A percentile compares a stretch with the other conserved stretches of the same genome.
These are phyloP conservation scores for Pseudolycoriella hygida DNA, from an alignment of 2,888 invertebrate genomes.

Conservation along the genomic window DNA sequence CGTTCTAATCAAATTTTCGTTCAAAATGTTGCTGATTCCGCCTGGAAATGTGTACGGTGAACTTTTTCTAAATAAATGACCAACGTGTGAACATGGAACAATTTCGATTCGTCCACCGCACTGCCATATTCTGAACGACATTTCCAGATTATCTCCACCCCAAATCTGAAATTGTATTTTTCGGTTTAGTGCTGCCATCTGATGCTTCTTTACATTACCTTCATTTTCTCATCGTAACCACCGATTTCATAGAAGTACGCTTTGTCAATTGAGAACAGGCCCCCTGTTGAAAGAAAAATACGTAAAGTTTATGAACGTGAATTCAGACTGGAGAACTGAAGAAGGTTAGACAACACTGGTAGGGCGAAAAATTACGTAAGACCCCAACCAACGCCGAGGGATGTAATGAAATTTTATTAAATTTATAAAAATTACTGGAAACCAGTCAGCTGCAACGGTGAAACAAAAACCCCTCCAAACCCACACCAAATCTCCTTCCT, in stretches of 20 bases:
- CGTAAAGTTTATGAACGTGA: too few species aligned
- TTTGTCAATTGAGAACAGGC: conserved; percentile 63
- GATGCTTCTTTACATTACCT: not conserved
- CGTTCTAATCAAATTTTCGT: conserved; percentile 45
- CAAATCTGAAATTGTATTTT: conserved; percentile 48
- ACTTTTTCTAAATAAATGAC: conserved; percentile 79
- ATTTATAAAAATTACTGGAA: too few species aligned
- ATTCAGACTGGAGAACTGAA: too few species aligned
- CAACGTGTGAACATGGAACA: conserved; percentile 83
- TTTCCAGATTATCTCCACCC: conserved; percentile 96
- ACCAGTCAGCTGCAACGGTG: too few species aligned
- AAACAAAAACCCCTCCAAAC: too few species aligned
- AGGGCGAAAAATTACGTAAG: too few species aligned
- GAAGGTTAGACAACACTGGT: too few species aligned
- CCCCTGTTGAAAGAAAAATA: conserved; percentile 34
- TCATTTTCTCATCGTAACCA: conserved; percentile 45
- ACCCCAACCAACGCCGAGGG: too few species aligned
- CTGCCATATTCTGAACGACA: conserved; percentile 93
- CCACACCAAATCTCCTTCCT: too few species aligned
- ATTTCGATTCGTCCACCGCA: conserved; percentile 85
- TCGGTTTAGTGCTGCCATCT: conserved; percentile 27
- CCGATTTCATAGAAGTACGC: conserved; percentile 79
- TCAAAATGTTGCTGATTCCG: conserved; percentile 48
- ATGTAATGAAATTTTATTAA: too few species aligned
- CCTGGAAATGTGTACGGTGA: conserved; percentile 94